A percentile compares a stretch with the other conserved stretches of the same genome.
phyloP scores from a whole-genome alignment of 2,797 vertebrate genomes.

The Myotis planiceps region DNA sequence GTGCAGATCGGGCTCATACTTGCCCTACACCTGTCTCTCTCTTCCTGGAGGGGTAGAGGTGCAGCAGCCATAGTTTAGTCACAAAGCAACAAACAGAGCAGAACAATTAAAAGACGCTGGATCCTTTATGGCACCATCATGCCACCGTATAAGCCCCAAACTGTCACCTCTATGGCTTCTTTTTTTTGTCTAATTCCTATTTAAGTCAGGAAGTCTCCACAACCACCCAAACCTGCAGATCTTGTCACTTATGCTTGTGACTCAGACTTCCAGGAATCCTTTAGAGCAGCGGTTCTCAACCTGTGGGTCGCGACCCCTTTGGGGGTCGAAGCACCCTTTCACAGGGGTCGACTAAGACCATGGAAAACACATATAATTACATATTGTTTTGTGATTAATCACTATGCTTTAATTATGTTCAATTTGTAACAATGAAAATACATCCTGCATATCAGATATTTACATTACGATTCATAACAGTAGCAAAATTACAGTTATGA shows the following conservation, averaged over 20 bases:
- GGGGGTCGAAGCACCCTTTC: no score
- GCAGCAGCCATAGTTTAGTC: background rate
- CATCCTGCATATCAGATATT: no score
- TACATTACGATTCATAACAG: no score
- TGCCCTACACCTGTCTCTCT: background rate
- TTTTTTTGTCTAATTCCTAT: background rate
- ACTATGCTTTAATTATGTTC: no score
- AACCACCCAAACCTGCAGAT: background rate
- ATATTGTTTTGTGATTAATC: no score
- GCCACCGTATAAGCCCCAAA: background rate
- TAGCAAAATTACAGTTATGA: no score
- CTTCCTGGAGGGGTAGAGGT: background rate
- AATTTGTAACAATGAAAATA: no score
- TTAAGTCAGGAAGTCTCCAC: constrained; percentile 7
- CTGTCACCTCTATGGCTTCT: background rate
- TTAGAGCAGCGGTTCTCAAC: background rate
- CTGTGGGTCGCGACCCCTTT: no score
- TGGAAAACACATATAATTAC: no score
- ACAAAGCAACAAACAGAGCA: background rate
- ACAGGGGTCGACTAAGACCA: no score
- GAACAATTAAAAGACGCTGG: background rate
- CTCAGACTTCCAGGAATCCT: constrained; percentile 6
- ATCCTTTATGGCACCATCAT: background rate
- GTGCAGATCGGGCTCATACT: background rate
- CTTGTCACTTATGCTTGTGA: background rate